Evolutionary conservation across 1,140 invertebrate genomes (phyloP), one percentile per base, ranked within the genome.

Genomic region (Anthonomus grandis): DNA sequence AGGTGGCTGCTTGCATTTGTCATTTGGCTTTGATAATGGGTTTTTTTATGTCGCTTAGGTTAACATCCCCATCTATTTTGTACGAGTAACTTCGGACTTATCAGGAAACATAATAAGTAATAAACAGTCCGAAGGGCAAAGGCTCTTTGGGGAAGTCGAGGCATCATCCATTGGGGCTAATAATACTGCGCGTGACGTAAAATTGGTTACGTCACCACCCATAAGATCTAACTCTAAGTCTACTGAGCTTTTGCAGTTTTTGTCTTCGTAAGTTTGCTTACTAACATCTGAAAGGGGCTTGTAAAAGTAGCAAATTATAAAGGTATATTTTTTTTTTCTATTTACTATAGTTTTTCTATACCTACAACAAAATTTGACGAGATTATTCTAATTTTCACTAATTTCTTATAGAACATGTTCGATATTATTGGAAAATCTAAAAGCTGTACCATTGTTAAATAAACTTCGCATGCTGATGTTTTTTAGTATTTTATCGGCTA

Each of bases 131-230:
- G 38, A 51, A 21, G 68, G 67, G 44, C 67, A 70, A 65, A 69
- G 60, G 44, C 80, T 93, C 19, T 93, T 86, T 75, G 92, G 91
- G 17, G 91, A 93, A 72, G 81, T 88, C 3, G 78, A 90, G 46
- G 89, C 86, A 42, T 86, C 89, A 64, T 79, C 84, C 64, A 71
- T 93, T 59, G 84, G 76, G 58, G 74, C 77, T 78, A 76, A 80
- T 81, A 83, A 87, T 76, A 78, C 73, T 80, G 82, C 75, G 76
- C 76, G 62, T 74, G 47, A 69, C 66, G 13, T 69, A 68, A 68
- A 69, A 60, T 68, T 75, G 48, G 79, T 93, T 36, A 84, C 89
- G 70, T 84, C 81, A 64, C 92, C 92, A 52, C 92, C 92, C 36
- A 79, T 95, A 37, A 80, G 90, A 66, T 83, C 86, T 60, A 89